Conservation (phyloP, 2,797 vertebrate genomes). For the Silurus aristotelis region DNA sequence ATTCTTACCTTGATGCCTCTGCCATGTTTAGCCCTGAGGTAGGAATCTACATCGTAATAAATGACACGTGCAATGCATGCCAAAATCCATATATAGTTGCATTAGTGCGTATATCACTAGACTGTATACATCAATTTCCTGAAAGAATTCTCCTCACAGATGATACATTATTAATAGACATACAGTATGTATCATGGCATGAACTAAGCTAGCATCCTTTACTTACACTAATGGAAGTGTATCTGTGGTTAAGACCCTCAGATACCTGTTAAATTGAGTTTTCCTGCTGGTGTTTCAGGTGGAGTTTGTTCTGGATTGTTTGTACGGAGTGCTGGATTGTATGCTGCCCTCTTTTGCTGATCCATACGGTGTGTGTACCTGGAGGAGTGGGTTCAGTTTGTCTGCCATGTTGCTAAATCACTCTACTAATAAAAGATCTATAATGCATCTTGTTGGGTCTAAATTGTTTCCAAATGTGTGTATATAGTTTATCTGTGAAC, state of each 20-base stretch:
- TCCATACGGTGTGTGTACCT: slow-evolving; percentile 64
- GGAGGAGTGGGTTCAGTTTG: background rate
- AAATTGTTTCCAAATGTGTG: background rate
- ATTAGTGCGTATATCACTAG: slow-evolving; percentile 45
- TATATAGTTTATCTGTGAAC: background rate
- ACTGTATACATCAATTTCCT: slow-evolving; percentile 33
- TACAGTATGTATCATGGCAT: background rate
- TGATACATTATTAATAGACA: background rate
- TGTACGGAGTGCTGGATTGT: slow-evolving; percentile 68
- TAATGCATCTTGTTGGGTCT: background rate
- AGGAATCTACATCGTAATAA: slow-evolving; percentile 63
- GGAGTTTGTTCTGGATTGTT: slow-evolving; percentile 54
- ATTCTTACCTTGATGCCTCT: slow-evolving; percentile 72
- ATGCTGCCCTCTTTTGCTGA: slow-evolving; percentile 79
- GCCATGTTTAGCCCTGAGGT: slow-evolving; percentile 70
- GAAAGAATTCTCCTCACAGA: slow-evolving; percentile 33
- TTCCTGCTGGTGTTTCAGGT: slow-evolving; percentile 61
- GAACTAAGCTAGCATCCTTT: background rate
- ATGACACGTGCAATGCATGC: slow-evolving; percentile 55
- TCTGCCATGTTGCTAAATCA: background rate
- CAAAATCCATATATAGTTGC: slow-evolving; percentile 72
- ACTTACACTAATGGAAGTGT: background rate
- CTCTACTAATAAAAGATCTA: background rate
- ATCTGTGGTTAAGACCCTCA: background rate
- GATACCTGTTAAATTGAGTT: background rate